Base-by-base conservation (phyloP, 1,140 invertebrate species). In the Callitettix versicolor region DNA sequence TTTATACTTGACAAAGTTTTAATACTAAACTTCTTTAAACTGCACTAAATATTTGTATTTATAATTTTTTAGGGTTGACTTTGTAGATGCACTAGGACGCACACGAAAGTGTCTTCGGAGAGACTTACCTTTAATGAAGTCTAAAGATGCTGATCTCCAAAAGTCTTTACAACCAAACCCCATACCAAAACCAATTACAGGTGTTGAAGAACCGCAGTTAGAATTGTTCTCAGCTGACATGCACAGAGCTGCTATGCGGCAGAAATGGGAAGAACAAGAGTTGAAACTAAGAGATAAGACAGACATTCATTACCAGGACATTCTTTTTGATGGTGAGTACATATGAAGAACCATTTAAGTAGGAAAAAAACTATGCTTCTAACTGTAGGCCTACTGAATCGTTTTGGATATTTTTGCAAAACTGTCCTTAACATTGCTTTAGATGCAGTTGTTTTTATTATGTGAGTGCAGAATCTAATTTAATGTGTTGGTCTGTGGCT, bases 301-400 rank as follows among this genome's bases (percentile, higher is more conserved):
- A 58, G 78, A 88, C 64, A 80, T 93, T 50, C 89, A 94, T 71
- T 95, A 95, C 66, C 83, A 92, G 69, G 89, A 94, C 72, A 74
- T 95, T 36, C 74, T 88, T 12, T 92, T 88, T 68, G 84, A 91
- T 70, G 91, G 84, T 85, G 67, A 67, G 67, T 67, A 52, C 5
- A n/a, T n/a, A n/a, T n/a, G n/a, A n/a, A n/a, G n/a, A n/a, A n/a
- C n/a, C n/a, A n/a, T n/a, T n/a, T n/a, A n/a, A n/a, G n/a, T n/a
- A n/a, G n/a, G n/a, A n/a, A n/a, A n/a, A n/a, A n/a, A n/a, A n/a
- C n/a, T n/a, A n/a, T n/a, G n/a, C n/a, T n/a, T n/a, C n/a, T n/a
- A n/a, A n/a, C n/a, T n/a, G n/a, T n/a, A n/a, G n/a, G n/a, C n/a
- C n/a, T n/a, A n/a, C n/a, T n/a, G n/a, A n/a, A n/a, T n/a, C n/a